Base-by-base conservation (phyloP, 2,113 vertebrate genomes). In the Micronycteris hirsuta region DNA sequence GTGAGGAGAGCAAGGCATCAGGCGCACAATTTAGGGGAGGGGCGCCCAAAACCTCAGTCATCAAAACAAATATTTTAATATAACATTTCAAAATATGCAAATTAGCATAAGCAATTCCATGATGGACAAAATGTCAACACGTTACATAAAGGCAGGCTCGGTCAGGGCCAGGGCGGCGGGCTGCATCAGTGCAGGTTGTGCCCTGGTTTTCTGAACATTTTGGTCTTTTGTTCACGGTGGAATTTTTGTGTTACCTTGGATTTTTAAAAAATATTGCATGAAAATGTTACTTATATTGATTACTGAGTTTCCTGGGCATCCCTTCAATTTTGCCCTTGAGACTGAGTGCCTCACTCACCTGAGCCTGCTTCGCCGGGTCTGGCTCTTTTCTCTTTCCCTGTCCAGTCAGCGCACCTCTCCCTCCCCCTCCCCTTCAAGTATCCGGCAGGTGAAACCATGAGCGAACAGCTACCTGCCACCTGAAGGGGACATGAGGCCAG, bases 1-100 rank as follows among this genome's bases (percentile, higher is more conserved):
- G 56, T 3, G 47, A 52, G 12, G 2, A 4, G 0, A 47, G 36
- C 0, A 1, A 74, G 49, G 12, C 4, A 36, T 1, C 0, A 3
- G 58, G 38, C 2, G 19, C 36, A 28, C 20, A 16, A 2, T 36
- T 28, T 20, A 68, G 67, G 74, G 26, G 19, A 71, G 33, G 26
- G 61, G 8, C 15, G 8, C 47, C 28, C 1, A 3, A n/a, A 68
- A 76, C 20, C 71, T 43, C 20, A 47, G 56, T 56, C n/a, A 61
- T 47, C 41, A 28, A 65, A 58, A 76, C 38, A 74, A 80, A 52
- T 24, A 54, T 9, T 65, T 19, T 54, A n/a, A 74, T 7, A 43
- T 8, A 33, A 12, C 20, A 20, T 77, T 83, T 74, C 47, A 41
- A n/a, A 54, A 74, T 45, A 13, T 26, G 20, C 63, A 94, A 49